Base-by-base conservation (phyloP, 2,113 vertebrate species). In the Aldabrachelys gigantea region DNA sequence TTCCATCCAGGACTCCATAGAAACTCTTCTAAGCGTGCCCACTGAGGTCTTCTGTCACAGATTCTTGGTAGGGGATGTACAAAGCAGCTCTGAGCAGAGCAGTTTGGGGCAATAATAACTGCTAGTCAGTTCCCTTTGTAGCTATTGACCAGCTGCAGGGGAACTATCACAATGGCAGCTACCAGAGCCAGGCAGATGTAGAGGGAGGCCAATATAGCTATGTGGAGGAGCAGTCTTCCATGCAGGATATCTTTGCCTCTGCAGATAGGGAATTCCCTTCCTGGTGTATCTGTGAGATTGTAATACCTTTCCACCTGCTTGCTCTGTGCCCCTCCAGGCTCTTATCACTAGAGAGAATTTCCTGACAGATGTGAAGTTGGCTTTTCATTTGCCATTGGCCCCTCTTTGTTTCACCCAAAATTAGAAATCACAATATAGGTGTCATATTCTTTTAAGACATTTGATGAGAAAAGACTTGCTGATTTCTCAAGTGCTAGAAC, bases 311-410 rank as follows among this genome's bases (percentile, higher is more conserved):
- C 75, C 10, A 8, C 69, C 72, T 41, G 44, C 75, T 44, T 47
- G 25, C 41, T 47, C 16, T 38, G 10, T 80, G 11, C 62, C 65
- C 5, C 41, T 93, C 5, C 59, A 85, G 35, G 62, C n/a, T 91
- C 4, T 10, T 5, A 7, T 75, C 10, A 0, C 41, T 5, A 14
- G 24, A 47, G 25, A 79, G 87, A 93, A 49, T 38, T 84, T 90
- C n/a, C 21, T 12, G 47, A 25, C 1, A 87, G 54, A n/a, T 11
- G 79, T 25, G 47, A 76, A 12, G 89, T 81, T 6, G 9, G 7
- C 6, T 31, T 81, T 93, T 65, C 57, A 53, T 41, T 92, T 90
- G 53, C 47, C 95, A 81, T 24, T 84, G 59, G 19, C 87, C 83
- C 78, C 35, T 22, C 6, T 82, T 29, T 59, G 11, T 78, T 78